These are phyloP conservation scores for Loxodonta africana DNA, from an alignment of 2,113 vertebrate species.

Conservation along the genomic window DNA sequence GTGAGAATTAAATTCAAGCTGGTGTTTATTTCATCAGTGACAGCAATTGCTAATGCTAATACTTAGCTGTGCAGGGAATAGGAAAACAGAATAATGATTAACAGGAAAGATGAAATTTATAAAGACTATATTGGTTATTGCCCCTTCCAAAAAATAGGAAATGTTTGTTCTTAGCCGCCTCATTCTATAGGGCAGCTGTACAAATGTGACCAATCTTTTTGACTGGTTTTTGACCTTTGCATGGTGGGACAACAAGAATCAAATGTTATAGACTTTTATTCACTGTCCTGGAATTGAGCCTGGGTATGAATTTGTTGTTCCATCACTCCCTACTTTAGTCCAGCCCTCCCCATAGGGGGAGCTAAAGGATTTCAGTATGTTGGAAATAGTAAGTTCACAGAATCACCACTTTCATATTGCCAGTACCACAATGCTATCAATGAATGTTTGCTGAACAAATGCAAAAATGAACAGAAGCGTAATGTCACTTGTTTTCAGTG, in stretches of 20 bases:
- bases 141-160: neutral
- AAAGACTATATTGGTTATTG: neutral
- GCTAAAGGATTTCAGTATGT: conserved; percentile 3
- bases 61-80: neutral
- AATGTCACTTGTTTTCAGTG: neutral
- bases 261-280: neutral
- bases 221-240: neutral
- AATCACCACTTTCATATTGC: neutral
- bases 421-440: neutral
- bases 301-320: neutral
- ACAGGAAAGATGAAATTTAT: neutral
- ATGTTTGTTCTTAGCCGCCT: neutral
- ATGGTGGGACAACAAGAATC: neutral
- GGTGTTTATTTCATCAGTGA: neutral
- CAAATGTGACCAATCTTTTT: neutral
- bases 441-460: neutral
- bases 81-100: neutral
- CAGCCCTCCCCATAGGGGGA: neutral
- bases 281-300: neutral
- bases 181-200: neutral
- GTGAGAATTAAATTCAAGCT: neutral
- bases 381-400: neutral
- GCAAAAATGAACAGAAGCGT: neutral
- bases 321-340: neutral
- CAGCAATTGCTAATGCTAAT: neutral